phyloP scores from a whole-genome alignment of 2,113 vertebrate species.

The Alligator mississippiensis region DNA sequence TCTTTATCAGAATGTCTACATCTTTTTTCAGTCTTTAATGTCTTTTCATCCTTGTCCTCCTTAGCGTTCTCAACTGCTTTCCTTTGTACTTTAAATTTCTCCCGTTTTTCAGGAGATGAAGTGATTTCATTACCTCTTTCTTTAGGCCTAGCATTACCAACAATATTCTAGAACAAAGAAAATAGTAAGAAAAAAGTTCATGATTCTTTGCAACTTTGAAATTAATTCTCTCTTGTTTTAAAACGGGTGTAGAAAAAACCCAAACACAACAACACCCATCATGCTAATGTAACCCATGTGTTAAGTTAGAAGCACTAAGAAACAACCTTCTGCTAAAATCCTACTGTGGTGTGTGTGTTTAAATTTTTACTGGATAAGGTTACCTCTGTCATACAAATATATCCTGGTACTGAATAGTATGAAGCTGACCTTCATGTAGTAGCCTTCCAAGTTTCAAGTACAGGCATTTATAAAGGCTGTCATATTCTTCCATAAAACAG shows the following conservation, averaged over 20 bases:
- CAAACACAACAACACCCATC: neutral
- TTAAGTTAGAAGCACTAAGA: fast-evolving
- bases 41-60: constrained; percentile 82
- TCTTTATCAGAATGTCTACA: constrained; percentile 77
- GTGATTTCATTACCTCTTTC: constrained; percentile 82
- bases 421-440: too few relatives aligned
- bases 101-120: constrained; percentile 81
- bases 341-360: too few relatives aligned
- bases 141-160: constrained; percentile 82
- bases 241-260: too few relatives aligned
- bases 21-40: constrained; percentile 78
- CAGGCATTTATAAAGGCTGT: too few relatives aligned
- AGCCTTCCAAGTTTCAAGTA: too few relatives aligned
- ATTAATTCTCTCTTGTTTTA: neutral
- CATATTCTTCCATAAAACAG: too few relatives aligned
- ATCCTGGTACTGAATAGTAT: too few relatives aligned
- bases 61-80: constrained; percentile 82
- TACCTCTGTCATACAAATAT: too few relatives aligned
- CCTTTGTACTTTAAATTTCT: constrained; percentile 84
- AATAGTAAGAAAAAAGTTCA: constrained; percentile 45
- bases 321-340: neutral
- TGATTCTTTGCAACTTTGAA: neutral
- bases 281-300: neutral
- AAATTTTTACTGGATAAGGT: too few relatives aligned
- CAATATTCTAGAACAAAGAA: constrained; percentile 79